A percentile compares a stretch with the other conserved stretches of the same genome.
Evolutionary conservation across 2,888 invertebrate species (phyloP).

Genomic region (Tineola bisselliella): DNA sequence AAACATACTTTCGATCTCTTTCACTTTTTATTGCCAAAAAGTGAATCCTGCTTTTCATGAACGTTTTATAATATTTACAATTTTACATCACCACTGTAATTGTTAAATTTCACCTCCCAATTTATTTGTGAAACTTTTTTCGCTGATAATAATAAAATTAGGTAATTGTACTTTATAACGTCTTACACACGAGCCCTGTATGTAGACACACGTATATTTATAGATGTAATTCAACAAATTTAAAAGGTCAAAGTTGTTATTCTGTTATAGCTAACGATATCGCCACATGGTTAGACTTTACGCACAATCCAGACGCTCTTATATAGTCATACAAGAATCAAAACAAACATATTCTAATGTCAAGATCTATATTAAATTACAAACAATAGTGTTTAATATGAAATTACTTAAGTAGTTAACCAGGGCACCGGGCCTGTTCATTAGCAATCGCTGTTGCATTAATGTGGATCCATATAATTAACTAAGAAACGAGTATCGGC

Average conservation of each 20-base stretch:
- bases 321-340: not conserved
- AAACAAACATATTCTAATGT: too few species aligned
- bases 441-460: slow-evolving; percentile 22
- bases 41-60: slow-evolving; percentile 14
- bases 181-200: too few species aligned
- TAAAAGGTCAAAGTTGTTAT: not conserved
- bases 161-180: too few species aligned
- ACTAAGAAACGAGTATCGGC: slow-evolving; percentile 10
- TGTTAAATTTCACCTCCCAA: not conserved
- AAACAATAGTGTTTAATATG: not conserved
- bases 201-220: too few species aligned
- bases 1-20: slow-evolving; percentile 50
- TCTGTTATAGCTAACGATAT: not conserved
- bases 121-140: not conserved
- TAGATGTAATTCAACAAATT: not conserved
- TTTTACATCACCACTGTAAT: not conserved
- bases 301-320: not conserved
- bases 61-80: not conserved
- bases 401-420: slow-evolving; percentile 21
- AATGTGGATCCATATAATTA: slow-evolving; percentile 10
- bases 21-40: slow-evolving; percentile 31
- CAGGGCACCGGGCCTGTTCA: slow-evolving; percentile 24
- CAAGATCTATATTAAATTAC: too few species aligned
- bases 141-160: too few species aligned
- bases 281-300: not conserved